Conservation (phyloP, 2,797 vertebrate genomes). For the Serranus cabrilla region DNA sequence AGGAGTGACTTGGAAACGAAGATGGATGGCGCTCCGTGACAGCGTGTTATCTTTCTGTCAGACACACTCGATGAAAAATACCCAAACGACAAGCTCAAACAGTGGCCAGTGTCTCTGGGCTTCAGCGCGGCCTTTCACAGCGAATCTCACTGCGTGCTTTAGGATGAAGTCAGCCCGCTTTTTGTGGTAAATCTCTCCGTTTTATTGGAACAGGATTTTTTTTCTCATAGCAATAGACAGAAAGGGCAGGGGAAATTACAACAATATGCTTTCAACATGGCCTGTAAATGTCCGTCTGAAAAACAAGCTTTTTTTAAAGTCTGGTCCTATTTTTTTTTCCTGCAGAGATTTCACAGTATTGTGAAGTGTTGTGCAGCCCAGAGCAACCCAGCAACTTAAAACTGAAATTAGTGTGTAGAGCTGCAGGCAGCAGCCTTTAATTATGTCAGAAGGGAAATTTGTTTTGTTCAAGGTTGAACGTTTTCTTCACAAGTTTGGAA, state of each 20-base stretch:
- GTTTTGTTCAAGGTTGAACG: slow-evolving; percentile 7
- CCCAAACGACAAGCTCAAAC: slow-evolving; percentile 73
- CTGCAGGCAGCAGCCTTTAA: slow-evolving; percentile 39
- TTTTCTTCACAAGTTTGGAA: slow-evolving; percentile 12
- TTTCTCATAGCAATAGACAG: slow-evolving; percentile 39
- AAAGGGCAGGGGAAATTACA: slow-evolving; percentile 39
- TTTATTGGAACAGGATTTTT: slow-evolving; percentile 52
- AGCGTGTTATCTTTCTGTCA: slow-evolving; percentile 82
- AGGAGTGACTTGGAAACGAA: slow-evolving; percentile 77
- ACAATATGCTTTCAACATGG: slow-evolving; percentile 31
- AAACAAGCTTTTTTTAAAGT: slow-evolving; percentile 26
- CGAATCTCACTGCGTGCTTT: slow-evolving; percentile 24
- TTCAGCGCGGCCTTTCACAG: slow-evolving; percentile 46
- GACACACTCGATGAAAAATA: slow-evolving; percentile 77
- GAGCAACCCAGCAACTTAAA: slow-evolving; percentile 14
- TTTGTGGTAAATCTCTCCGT: slow-evolving; percentile 51
- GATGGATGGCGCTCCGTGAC: slow-evolving; percentile 75
- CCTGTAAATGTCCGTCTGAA: slow-evolving; percentile 40
- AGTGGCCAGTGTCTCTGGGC: slow-evolving; percentile 60
- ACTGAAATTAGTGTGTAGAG: slow-evolving; percentile 32
- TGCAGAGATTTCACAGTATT: slow-evolving; percentile 30
- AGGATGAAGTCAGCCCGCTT: slow-evolving; percentile 37
- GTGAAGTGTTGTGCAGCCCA: slow-evolving; percentile 29
- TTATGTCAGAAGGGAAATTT: slow-evolving; percentile 28
- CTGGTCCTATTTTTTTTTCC: slow-evolving; percentile 25